Evolutionary conservation across 1,140 invertebrate species (phyloP).

Genomic region (Drosophila novamexicana): DNA sequence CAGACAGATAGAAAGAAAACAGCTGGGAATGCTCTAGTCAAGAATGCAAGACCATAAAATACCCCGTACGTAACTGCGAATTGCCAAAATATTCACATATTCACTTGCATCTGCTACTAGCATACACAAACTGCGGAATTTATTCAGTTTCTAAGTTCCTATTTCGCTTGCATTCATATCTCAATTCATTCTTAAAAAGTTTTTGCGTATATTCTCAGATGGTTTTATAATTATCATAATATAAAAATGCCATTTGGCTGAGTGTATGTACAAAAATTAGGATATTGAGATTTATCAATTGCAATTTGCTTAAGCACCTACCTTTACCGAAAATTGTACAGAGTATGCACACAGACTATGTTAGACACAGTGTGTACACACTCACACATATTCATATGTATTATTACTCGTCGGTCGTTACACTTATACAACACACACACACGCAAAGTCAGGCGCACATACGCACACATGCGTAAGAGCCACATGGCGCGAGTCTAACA

Average conservation of each 20-base stretch:
- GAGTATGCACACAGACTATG: conserved; percentile 26
- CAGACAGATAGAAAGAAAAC: conserved; percentile 1
- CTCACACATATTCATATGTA: conserved; percentile 27
- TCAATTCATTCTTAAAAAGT: too few relatives aligned
- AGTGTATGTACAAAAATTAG: too few relatives aligned
- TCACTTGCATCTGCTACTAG: not conserved
- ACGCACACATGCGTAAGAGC: conserved; percentile 57
- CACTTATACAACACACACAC: conserved; percentile 17
- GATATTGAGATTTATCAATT: too few relatives aligned
- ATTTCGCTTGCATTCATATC: too few relatives aligned
- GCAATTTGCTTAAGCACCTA: too few relatives aligned
- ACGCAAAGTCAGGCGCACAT: conserved; percentile 20
- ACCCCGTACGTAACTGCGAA: conserved; percentile 1
- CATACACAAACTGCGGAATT: too few relatives aligned
- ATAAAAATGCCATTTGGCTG: too few relatives aligned
- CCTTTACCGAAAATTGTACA: conserved; percentile 1
- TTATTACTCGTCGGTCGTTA: conserved; percentile 45
- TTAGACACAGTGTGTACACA: not conserved
- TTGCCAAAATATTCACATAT: not conserved
- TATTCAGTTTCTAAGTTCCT: too few relatives aligned
- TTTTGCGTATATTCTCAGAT: too few relatives aligned
- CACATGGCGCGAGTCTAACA: conserved; percentile 77
- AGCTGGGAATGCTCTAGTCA: not conserved
- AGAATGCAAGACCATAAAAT: not conserved
- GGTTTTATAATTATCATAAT: too few relatives aligned